These are phyloP conservation scores for Ptychoptera contaminata DNA, from an alignment of 2,888 invertebrate genomes.

Conservation along the genomic window DNA sequence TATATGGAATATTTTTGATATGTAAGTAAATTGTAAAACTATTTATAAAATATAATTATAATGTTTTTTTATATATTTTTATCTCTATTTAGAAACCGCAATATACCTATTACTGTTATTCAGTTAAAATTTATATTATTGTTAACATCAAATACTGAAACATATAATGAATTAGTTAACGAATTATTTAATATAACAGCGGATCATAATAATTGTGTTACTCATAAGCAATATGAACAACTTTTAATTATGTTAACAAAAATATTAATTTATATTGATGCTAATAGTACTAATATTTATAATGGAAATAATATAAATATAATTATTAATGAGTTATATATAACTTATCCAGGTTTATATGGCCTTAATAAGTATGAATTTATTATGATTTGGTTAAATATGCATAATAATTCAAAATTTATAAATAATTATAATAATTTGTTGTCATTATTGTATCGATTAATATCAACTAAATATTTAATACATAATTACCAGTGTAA, in stretches of 20 bases:
- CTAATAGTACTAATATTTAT: constrained; percentile 21
- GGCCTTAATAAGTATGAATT: constrained; percentile 27
- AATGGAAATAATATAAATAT: constrained; percentile 19
- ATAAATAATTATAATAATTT: constrained; percentile 25
- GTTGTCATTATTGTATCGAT: constrained; percentile 24
- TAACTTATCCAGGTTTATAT: constrained; percentile 18
- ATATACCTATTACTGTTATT: constrained; percentile 23
- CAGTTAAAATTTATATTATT: constrained; percentile 27
- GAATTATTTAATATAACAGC: constrained; percentile 22
- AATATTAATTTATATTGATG: constrained; percentile 25
- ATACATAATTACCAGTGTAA: constrained; percentile 24
- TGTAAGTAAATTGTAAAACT: constrained; percentile 16
- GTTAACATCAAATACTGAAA: constrained; percentile 23
- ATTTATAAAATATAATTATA: not conserved
- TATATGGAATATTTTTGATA: constrained; percentile 29
- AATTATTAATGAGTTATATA: constrained; percentile 22
- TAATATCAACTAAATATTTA: constrained; percentile 25
- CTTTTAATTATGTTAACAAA: constrained; percentile 23
- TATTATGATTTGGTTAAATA: constrained; percentile 21
- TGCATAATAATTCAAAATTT: constrained; percentile 21
- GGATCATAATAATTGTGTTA: constrained; percentile 21
- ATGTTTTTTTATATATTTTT: not conserved
- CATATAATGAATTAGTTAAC: constrained; percentile 19
- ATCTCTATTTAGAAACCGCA: constrained; percentile 18
- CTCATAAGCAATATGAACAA: constrained; percentile 23